Base-by-base conservation (phyloP, 2,113 vertebrate genomes). In the Mesoclemmys tuberculata region DNA sequence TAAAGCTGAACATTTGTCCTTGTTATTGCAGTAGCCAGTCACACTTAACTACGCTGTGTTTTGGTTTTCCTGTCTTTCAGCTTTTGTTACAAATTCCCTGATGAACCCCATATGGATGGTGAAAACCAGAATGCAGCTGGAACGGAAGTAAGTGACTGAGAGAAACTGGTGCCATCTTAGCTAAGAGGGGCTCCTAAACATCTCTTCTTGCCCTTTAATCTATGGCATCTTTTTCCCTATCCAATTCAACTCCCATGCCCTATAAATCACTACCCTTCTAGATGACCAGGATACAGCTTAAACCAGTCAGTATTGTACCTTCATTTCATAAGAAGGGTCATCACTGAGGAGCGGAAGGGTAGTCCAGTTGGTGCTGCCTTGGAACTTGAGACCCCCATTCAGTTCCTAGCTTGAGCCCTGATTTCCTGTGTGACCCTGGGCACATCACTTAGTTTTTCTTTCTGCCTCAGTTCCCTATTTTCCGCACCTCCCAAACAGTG, bases 71-170 rank as follows among this genome's bases (percentile, higher is more conserved):
- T 68, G 21, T 61, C 49, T 97, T 95, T 91, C 96, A 99, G 99
- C 99, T 71, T 99, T 99, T 93, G 96, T 99, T 93, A 99, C 99
- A 48, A 99, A 99, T 97, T 99, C 99, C 82, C 97, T 99, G 98
- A 99, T 99, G 99, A 99, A 99, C 95, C 99, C 99, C 8, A 96
- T 99, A 96, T 99, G 99, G 99, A 99, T 99, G 99, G 99, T 99
- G 87, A 99, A 99, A 98, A 99, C 99, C 1, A 98, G 99, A 93
- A 99, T 99, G 99, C 99, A 99, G 92, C 98, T 99, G 89, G 99
- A 99, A 95, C 98, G 98, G 92, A 99, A 99, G 99, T 99, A 97
- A 98, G 97, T 94, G n/a, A 71, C 80, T 44, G 79, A 56, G 79
- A 56, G 80, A 22, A 12, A 5, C 1, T 12, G 56, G 87, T 75